Conservation (phyloP, 2,888 invertebrate species). For the Chrysodeixis includens region DNA sequence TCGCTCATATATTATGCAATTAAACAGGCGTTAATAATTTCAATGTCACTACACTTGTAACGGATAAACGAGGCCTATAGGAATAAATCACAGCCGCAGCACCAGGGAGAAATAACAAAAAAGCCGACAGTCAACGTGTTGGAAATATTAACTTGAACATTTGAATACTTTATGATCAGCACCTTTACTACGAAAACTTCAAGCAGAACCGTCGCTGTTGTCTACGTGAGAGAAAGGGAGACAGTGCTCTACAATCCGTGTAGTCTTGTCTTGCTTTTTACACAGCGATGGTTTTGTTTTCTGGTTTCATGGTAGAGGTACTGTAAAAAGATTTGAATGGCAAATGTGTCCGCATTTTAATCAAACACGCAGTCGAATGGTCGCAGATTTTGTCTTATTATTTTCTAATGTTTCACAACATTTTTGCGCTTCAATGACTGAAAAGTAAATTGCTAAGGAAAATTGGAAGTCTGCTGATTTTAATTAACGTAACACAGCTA, state of each 20-base stretch:
- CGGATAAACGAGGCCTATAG: conserved; percentile 66
- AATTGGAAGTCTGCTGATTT: conserved; percentile 21
- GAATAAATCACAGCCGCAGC: conserved; percentile 69
- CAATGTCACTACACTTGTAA: conserved; percentile 58
- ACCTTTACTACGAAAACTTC: too few species aligned
- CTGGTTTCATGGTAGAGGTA: too few species aligned
- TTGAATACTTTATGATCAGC: conserved; percentile 88
- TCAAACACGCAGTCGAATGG: conserved; percentile 73
- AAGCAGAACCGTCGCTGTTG: too few species aligned
- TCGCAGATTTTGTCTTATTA: conserved; percentile 58
- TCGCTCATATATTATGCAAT: conserved; percentile 43
- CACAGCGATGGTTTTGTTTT: too few species aligned
- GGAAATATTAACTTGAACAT: conserved; percentile 85
- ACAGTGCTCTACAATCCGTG: too few species aligned
- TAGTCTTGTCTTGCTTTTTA: too few species aligned
- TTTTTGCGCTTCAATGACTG: conserved; percentile 23
- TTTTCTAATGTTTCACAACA: conserved; percentile 56
- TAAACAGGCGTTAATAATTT: conserved; percentile 58
- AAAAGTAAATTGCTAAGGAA: conserved; percentile 25
- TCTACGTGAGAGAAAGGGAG: too few species aligned
- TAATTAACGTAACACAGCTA: conserved; percentile 14
- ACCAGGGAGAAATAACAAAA: conserved; percentile 58
- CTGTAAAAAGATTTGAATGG: conserved; percentile 85
- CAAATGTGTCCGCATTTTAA: conserved; percentile 87
- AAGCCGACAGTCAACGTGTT: conserved; percentile 78